Conservation (phyloP, 2,113 vertebrate species). For the Puntigrus tetrazona region DNA sequence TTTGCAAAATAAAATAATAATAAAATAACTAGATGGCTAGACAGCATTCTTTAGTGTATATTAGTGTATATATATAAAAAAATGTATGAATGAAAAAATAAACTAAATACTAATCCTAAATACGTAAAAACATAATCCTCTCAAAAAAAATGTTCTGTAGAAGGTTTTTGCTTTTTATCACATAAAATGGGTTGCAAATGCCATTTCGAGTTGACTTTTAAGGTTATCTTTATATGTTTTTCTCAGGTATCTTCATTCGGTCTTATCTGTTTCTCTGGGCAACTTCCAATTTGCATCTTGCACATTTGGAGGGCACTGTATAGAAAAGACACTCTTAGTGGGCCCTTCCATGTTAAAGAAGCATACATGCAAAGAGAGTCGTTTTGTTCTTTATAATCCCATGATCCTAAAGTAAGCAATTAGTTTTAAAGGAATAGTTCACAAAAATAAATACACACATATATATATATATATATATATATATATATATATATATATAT, state of each 20-base stretch:
- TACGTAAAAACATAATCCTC: background rate
- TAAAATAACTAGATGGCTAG: background rate
- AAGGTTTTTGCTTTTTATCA: background rate
- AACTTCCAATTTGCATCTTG: background rate
- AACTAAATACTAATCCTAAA: too few relatives aligned
- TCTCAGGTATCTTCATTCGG: background rate
- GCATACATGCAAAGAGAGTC: background rate
- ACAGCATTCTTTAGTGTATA: too few relatives aligned
- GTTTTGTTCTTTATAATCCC: background rate
- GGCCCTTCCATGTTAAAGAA: background rate
- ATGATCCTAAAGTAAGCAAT: background rate
- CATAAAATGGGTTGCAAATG: background rate
- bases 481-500: too few relatives aligned
- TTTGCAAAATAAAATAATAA: too few relatives aligned
- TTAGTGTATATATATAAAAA: too few relatives aligned
- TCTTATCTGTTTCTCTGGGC: background rate
- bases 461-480: too few relatives aligned
- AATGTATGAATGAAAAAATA: too few relatives aligned
- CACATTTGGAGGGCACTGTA: background rate
- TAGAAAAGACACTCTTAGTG: background rate
- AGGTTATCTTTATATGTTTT: background rate
- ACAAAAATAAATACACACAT: too few relatives aligned
- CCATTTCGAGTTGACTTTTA: background rate
- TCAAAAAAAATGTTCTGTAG: background rate
- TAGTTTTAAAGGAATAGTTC: background rate